A percentile compares a stretch with the other conserved stretches of the same genome.
Evolutionary conservation across 2,888 invertebrate genomes (phyloP).

Genomic region (Drosophila pseudotakahashii): DNA sequence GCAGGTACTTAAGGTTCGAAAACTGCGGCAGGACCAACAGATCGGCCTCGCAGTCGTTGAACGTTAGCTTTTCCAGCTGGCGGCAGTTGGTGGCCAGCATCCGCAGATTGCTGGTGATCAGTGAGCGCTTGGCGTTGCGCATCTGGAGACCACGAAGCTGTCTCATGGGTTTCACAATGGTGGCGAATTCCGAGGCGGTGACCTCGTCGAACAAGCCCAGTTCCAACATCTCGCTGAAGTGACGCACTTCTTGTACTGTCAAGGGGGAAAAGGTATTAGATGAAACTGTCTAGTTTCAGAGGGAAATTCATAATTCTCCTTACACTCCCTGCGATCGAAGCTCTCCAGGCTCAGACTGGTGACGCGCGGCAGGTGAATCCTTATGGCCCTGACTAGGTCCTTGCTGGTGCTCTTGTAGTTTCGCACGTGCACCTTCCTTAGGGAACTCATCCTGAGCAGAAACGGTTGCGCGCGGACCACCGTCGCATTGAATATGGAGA

Average conservation of each 20-base stretch:
- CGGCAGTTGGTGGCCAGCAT: conserved; percentile 52
- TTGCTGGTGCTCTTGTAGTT: conserved; percentile 67
- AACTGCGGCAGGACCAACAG: conserved; percentile 54
- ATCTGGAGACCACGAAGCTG: conserved; percentile 55
- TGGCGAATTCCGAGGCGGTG: conserved; percentile 54
- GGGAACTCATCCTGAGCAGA: conserved; percentile 44
- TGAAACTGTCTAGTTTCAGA: too few relatives aligned
- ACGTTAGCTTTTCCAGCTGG: conserved; percentile 57
- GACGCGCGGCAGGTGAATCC: conserved; percentile 50
- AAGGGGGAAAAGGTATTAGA: neutral
- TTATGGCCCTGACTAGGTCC: conserved; percentile 54
- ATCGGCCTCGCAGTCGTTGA: conserved; percentile 65
- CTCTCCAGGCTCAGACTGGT: conserved; percentile 54
- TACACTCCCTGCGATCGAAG: conserved; percentile 62
- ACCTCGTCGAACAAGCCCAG: conserved; percentile 60
- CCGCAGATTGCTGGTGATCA: conserved; percentile 53
- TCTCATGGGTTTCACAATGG: conserved; percentile 52
- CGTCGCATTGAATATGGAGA: conserved; percentile 60
- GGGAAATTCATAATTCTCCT: conserved; percentile 5
- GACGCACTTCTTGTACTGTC: conserved; percentile 61
- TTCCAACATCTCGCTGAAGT: conserved; percentile 54
- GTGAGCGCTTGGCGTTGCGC: conserved; percentile 59
- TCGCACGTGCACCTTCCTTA: conserved; percentile 55
- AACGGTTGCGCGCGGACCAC: conserved; percentile 50
- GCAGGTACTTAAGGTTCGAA: conserved; percentile 53